Evolutionary conservation across 2,113 vertebrate genomes (phyloP).

Genomic region (Aplodontia rufa): DNA sequence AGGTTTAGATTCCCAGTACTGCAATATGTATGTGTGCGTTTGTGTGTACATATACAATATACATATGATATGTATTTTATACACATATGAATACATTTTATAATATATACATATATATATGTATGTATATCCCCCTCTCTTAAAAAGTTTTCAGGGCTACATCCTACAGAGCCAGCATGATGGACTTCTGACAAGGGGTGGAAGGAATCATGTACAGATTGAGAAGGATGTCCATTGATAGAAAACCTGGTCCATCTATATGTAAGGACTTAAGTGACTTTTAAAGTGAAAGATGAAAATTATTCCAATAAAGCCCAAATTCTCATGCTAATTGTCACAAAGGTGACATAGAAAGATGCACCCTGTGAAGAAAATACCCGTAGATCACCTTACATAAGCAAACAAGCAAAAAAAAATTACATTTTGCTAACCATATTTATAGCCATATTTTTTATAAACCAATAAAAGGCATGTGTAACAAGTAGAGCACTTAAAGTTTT

Average conservation of each 20-base stretch:
- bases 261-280: neutral
- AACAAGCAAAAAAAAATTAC: neutral
- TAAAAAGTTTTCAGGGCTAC: neutral
- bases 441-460: neutral
- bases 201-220: neutral
- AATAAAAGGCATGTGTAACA: neutral
- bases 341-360: neutral
- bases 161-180: neutral
- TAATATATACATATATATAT: too few species aligned
- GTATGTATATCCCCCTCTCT: too few species aligned
- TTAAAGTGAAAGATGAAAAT: slow-evolving; percentile 6
- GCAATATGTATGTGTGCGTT: neutral
- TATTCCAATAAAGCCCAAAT: slow-evolving; percentile 21
- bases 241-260: neutral
- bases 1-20: neutral
- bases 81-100: too few species aligned
- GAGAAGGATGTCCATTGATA: neutral
- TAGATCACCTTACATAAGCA: neutral
- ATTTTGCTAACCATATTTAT: neutral
- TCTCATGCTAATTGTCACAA: neutral
- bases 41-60: too few species aligned
- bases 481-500: slow-evolving; percentile 14
- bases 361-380: neutral
- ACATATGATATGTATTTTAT: too few species aligned
- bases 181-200: neutral